A percentile compares a stretch with the other conserved stretches of the same genome.
phyloP scores from a whole-genome alignment of 2,113 vertebrate species.

The Antigone vipio region DNA sequence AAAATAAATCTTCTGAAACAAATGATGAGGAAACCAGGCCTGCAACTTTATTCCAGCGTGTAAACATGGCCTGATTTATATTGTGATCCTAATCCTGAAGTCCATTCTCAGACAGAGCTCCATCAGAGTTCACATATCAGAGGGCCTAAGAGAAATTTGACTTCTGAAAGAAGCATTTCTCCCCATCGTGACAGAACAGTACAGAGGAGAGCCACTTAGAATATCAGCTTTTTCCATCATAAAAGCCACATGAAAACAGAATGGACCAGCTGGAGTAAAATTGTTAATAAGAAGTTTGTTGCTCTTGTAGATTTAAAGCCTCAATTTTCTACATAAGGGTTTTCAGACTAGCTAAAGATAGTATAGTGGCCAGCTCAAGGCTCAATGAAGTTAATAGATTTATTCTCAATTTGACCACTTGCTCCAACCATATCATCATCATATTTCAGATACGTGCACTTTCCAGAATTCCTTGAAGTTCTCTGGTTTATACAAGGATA shows the following conservation, averaged over 20 bases:
- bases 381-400: background rate
- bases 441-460: background rate
- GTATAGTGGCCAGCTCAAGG: background rate
- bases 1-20: background rate
- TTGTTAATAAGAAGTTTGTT: background rate
- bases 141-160: background rate
- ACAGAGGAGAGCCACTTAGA: background rate
- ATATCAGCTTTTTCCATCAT: background rate
- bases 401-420: background rate
- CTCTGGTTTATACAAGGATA: background rate
- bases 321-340: background rate
- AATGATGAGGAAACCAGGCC: background rate
- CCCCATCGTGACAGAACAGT: background rate
- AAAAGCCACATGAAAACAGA: background rate
- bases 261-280: background rate
- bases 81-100: background rate
- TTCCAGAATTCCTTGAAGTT: background rate
- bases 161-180: background rate
- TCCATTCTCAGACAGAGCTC: background rate
- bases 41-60: background rate
- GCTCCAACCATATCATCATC: background rate
- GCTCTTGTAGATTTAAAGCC: background rate
- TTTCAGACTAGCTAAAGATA: background rate
- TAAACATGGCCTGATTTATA: background rate
- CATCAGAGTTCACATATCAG: background rate